These are phyloP conservation scores for Myopa testacea DNA, from an alignment of 2,888 invertebrate genomes.

Conservation along the genomic window DNA sequence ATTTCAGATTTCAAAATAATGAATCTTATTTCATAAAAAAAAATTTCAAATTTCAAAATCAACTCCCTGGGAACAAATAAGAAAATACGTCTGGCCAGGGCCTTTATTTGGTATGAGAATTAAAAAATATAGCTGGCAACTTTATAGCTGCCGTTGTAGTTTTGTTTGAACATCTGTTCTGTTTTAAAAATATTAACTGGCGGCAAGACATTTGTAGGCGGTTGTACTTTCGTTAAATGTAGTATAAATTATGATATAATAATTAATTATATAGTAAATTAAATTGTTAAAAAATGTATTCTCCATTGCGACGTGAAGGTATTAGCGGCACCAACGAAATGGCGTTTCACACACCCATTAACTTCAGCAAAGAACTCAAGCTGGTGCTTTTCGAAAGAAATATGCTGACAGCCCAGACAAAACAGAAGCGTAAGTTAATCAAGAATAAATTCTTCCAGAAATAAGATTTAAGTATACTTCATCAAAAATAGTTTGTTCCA, in stretches of 20 bases:
- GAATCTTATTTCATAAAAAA: too few species aligned
- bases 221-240: too few species aligned
- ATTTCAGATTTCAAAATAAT: too few species aligned
- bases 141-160: neutral
- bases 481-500: slow-evolving; percentile 69
- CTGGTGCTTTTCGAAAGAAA: slow-evolving; percentile 74
- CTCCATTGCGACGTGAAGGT: slow-evolving; percentile 21
- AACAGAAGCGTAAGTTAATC: slow-evolving; percentile 70
- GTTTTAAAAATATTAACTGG: too few species aligned
- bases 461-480: neutral
- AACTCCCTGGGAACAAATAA: too few species aligned
- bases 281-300: slow-evolving; percentile 5
- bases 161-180: slow-evolving; percentile 19
- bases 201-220: too few species aligned
- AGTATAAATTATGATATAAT: neutral
- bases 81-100: too few species aligned
- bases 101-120: too few species aligned
- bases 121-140: neutral
- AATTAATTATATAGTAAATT: neutral
- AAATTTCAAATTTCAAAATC: too few species aligned
- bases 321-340: slow-evolving; percentile 23
- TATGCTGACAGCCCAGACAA: slow-evolving; percentile 73
- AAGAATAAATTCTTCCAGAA: neutral
- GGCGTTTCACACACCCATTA: slow-evolving; percentile 66
- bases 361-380: slow-evolving; percentile 73